A percentile compares a stretch with the other conserved stretches of the same genome.
Evolutionary conservation across 2,888 invertebrate species (phyloP).

Genomic region (Folsomia candida): DNA sequence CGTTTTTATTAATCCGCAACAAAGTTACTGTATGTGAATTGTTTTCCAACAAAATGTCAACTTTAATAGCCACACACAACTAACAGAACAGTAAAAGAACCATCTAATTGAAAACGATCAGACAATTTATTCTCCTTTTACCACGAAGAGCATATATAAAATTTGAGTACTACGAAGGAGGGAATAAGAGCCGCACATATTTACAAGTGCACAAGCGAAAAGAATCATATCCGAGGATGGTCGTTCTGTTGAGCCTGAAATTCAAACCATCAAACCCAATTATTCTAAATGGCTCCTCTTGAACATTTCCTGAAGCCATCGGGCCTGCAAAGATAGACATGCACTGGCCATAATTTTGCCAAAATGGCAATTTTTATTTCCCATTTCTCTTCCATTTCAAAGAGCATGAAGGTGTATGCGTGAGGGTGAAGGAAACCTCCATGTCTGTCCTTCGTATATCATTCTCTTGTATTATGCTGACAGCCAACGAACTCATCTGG

Average conservation of each 20-base stretch:
- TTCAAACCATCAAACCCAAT: constrained; percentile 27
- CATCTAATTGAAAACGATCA: constrained; percentile 41
- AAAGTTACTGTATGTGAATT: too few species aligned
- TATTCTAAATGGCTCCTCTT: constrained; percentile 35
- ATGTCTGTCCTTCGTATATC: constrained; percentile 15
- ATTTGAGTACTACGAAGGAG: too few species aligned
- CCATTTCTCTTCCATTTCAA: constrained; percentile 9
- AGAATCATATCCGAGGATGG: too few species aligned
- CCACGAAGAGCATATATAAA: too few species aligned
- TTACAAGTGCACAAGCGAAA: too few species aligned
- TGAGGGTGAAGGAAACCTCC: constrained; percentile 2
- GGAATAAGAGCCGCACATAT: too few species aligned
- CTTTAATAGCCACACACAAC: too few species aligned
- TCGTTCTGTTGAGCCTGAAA: neutral
- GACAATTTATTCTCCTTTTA: constrained; percentile 31
- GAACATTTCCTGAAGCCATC: constrained; percentile 14
- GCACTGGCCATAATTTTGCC: constrained; percentile 23
- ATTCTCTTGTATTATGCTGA: constrained; percentile 13
- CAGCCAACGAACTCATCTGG: constrained; percentile 11
- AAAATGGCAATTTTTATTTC: constrained; percentile 20
- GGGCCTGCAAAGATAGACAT: constrained; percentile 6
- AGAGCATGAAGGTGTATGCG: neutral
- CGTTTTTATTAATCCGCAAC: too few species aligned
- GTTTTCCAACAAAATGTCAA: too few species aligned
- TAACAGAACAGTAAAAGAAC: neutral